phyloP scores from a whole-genome alignment of 2,113 vertebrate genomes.

The Syngnathus typhle region DNA sequence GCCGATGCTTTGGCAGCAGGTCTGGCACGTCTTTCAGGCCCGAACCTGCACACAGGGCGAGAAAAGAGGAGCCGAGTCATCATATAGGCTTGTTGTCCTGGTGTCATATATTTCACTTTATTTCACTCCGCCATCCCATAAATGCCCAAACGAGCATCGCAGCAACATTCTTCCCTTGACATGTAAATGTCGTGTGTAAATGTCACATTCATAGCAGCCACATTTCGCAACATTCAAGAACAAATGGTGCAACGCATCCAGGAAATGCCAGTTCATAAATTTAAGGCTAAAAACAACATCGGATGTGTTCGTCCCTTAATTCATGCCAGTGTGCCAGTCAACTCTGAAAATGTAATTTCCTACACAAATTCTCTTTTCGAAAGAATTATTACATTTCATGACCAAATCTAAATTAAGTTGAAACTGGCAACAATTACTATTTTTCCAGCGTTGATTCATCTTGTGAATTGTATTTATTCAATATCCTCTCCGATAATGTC shows the following conservation, averaged over 20 bases:
- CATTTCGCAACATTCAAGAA: not conserved
- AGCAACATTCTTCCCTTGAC: not conserved
- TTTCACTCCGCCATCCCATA: slow-evolving; percentile 20
- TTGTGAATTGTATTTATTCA: not conserved
- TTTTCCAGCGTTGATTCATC: not conserved
- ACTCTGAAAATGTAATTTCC: too few relatives aligned
- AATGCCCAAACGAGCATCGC: slow-evolving; percentile 8
- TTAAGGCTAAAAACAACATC: not conserved
- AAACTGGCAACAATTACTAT: not conserved
- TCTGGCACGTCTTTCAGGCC: slow-evolving; percentile 77
- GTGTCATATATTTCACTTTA: slow-evolving; percentile 37
- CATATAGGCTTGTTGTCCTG: slow-evolving; percentile 35
- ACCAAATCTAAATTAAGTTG: not conserved
- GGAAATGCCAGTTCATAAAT: not conserved
- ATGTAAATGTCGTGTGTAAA: not conserved
- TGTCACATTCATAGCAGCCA: not conserved
- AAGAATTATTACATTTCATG: not conserved
- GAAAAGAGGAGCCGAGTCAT: slow-evolving; percentile 33
- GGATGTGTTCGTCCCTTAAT: too few relatives aligned
- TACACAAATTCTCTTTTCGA: too few relatives aligned
- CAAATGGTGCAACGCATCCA: not conserved
- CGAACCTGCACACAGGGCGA: slow-evolving; percentile 62
- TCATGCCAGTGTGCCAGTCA: too few relatives aligned
- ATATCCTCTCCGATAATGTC: too few relatives aligned
- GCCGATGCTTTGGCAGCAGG: slow-evolving; percentile 69